These are phyloP conservation scores for Siphlonurus alternatus DNA, from an alignment of 2,888 invertebrate species.

Conservation along the genomic window DNA sequence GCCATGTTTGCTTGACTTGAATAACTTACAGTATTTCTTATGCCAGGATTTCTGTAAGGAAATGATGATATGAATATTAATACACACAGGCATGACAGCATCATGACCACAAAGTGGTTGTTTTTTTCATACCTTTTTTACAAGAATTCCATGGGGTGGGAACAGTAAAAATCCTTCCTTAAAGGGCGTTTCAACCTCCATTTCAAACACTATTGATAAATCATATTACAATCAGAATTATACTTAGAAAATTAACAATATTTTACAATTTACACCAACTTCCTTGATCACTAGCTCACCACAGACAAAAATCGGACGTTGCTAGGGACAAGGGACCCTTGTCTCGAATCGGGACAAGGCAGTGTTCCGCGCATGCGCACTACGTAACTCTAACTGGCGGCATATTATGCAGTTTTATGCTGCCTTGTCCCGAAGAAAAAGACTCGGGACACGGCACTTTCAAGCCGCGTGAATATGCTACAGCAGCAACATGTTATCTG, in stretches of 20 bases:
- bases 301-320: too few relatives aligned
- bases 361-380: too few relatives aligned
- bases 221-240: neutral
- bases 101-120: neutral
- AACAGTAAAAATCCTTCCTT: constrained; percentile 50
- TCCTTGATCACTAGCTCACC: neutral
- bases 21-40: constrained; percentile 59
- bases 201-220: constrained; percentile 3
- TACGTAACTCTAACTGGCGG: too few relatives aligned
- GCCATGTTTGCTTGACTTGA: constrained; percentile 67
- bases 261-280: neutral
- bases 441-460: too few relatives aligned
- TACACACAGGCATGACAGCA: neutral
- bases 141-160: constrained; percentile 55
- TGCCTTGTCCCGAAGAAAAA: too few relatives aligned
- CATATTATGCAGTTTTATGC: too few relatives aligned
- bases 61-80: neutral
- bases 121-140: constrained; percentile 45
- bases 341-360: too few relatives aligned
- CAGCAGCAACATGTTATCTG: too few relatives aligned
- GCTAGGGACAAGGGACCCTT: too few relatives aligned
- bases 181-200: constrained; percentile 19
- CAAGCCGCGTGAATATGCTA: too few relatives aligned
- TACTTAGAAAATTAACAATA: neutral
- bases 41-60: constrained; percentile 66